These are phyloP conservation scores for Stomatorhinus ivindoensis DNA, from an alignment of 2,113 vertebrate species.

Conservation along the genomic window DNA sequence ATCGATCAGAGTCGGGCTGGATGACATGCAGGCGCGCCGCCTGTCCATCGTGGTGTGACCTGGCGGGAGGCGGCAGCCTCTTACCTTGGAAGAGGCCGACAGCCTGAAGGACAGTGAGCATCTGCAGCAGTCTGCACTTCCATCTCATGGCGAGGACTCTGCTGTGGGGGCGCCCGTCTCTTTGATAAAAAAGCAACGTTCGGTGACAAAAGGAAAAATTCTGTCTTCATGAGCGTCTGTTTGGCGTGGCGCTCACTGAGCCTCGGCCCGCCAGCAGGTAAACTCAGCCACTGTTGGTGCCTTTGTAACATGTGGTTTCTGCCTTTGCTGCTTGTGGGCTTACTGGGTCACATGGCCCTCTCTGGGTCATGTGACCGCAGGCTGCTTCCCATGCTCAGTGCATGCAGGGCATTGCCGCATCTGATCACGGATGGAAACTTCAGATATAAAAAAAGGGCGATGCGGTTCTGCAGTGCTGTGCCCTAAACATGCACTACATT, in stretches of 20 bases:
- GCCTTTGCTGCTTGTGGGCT: neutral
- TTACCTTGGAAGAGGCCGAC: neutral
- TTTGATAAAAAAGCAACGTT: neutral
- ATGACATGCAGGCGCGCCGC: neutral
- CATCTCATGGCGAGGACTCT: neutral
- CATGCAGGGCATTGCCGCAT: neutral
- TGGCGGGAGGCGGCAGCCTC: neutral
- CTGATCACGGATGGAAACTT: neutral
- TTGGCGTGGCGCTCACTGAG: neutral
- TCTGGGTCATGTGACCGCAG: neutral
- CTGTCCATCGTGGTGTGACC: neutral
- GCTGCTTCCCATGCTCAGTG: neutral
- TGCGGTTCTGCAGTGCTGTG: neutral
- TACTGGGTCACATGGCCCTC: neutral
- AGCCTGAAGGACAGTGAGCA: neutral
- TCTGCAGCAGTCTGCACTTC: neutral
- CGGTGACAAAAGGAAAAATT: neutral
- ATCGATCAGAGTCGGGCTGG: neutral
- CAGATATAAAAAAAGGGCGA: neutral
- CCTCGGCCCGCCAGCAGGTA: neutral
- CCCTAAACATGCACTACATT: neutral
- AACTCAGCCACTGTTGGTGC: neutral
- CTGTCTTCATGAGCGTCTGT: neutral
- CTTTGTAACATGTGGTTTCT: conserved; percentile 25
- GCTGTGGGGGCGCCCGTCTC: neutral